A percentile compares a stretch with the other conserved stretches of the same genome.
Conservation (phyloP, 2,797 vertebrate species). For the Phaenicophaeus curvirostris region DNA sequence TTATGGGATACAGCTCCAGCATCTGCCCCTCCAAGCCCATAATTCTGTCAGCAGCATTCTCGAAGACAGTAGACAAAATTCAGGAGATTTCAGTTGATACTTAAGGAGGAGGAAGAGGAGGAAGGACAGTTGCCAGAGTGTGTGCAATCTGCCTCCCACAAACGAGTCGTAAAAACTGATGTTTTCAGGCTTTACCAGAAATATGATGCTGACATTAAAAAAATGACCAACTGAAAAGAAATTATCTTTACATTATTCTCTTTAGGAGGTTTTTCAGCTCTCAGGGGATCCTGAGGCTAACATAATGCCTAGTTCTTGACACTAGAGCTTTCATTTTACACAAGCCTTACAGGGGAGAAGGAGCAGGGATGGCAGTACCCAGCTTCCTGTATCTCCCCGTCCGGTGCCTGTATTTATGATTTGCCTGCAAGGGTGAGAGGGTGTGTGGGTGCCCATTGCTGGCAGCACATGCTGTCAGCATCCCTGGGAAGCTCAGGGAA, state of each 20-base stretch:
- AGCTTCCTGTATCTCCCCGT: neutral
- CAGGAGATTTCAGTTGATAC: neutral
- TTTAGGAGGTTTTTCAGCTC: neutral
- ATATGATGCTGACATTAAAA: neutral
- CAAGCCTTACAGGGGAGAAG: neutral
- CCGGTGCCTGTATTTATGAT: neutral
- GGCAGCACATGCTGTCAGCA: neutral
- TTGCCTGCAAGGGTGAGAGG: neutral
- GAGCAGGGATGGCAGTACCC: neutral
- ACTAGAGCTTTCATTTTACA: neutral
- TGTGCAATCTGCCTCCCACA: fast-evolving
- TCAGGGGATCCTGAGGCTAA: neutral
- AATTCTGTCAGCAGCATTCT: neutral
- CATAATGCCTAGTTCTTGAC: fast-evolving
- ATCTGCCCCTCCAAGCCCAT: neutral
- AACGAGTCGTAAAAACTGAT: fast-evolving
- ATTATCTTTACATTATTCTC: neutral
- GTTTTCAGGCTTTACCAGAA: neutral
- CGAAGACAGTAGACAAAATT: neutral
- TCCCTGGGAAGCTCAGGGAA: neutral
- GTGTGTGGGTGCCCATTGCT: neutral
- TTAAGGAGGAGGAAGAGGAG: neutral
- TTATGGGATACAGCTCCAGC: neutral
- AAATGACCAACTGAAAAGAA: neutral
- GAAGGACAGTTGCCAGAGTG: neutral